Conservation (phyloP, 2,888 invertebrate species). For the Aplocera efformata region DNA sequence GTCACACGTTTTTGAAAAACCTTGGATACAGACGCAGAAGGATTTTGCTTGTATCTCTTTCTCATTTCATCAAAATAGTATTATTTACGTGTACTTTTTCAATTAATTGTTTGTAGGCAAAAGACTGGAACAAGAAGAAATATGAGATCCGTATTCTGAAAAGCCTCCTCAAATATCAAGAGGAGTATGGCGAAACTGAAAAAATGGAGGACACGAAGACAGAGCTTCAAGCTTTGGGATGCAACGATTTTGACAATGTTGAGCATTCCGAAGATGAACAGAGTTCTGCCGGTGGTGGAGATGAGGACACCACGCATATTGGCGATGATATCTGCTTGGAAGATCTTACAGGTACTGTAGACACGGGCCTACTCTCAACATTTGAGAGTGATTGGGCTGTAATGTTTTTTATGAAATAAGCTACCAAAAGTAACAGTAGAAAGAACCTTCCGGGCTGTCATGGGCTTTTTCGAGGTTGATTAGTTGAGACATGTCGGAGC, state of each 20-base stretch:
- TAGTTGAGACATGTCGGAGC: no score
- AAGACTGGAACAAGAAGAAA: conserved; percentile 65
- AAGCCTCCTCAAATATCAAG: conserved; percentile 76
- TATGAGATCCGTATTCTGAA: conserved; percentile 82
- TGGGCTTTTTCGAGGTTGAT: no score
- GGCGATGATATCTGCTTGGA: conserved; percentile 87
- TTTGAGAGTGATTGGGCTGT: no score
- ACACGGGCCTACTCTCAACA: no score
- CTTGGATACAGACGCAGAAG: no score
- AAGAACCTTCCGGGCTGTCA: no score
- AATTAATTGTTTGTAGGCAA: conserved; percentile 65
- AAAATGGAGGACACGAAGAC: conserved; percentile 76
- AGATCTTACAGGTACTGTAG: conserved; percentile 83
- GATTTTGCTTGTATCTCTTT: no score
- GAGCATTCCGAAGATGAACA: conserved; percentile 75
- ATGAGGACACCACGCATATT: conserved; percentile 82
- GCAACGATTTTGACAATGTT: conserved; percentile 62
- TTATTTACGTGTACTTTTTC: no score
- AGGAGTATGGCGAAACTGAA: conserved; percentile 73
- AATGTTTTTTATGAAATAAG: not conserved
- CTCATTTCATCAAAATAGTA: no score
- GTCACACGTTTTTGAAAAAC: no score
- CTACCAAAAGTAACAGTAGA: no score
- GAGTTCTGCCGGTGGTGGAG: conserved; percentile 68
- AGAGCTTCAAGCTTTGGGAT: conserved; percentile 69